These are phyloP conservation scores for Cichladusa arquata DNA, from an alignment of 2,113 vertebrate species.

Conservation along the genomic window DNA sequence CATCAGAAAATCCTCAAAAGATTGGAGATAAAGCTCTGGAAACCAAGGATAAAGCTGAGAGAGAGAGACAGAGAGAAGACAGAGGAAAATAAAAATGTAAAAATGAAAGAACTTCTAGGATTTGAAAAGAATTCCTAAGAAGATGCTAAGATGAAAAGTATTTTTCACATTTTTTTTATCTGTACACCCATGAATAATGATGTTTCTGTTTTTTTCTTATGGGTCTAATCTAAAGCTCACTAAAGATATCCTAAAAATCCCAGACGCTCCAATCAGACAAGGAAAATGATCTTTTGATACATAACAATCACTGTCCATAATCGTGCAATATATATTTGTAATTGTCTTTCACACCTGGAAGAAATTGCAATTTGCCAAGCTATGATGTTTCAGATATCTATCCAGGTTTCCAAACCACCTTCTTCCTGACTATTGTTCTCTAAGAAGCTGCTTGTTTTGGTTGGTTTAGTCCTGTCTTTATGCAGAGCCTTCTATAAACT, in stretches of 20 bases:
- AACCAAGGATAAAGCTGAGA: neutral
- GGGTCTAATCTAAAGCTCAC: neutral
- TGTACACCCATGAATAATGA: accelerated
- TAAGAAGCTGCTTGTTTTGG: neutral
- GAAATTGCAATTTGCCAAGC: neutral
- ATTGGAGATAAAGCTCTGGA: neutral
- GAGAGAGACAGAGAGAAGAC: neutral
- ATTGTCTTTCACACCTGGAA: neutral
- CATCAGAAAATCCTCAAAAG: neutral
- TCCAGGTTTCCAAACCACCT: neutral
- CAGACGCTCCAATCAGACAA: neutral
- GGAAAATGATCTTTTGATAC: neutral
- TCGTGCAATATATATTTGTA: neutral
- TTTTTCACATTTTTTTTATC: neutral
- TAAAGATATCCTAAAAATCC: neutral
- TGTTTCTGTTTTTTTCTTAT: neutral
- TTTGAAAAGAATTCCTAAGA: neutral
- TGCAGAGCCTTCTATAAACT: neutral
- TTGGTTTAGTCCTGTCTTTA: neutral
- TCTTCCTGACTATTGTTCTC: neutral
- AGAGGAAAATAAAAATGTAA: neutral
- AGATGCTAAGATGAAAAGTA: neutral
- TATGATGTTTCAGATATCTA: neutral
- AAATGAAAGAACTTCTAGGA: neutral
- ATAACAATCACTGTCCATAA: neutral